A percentile compares a stretch with the other conserved stretches of the same genome.
These are phyloP conservation scores for Microcebus jonahi DNA, from an alignment of 2,113 vertebrate genomes.

Conservation along the genomic window DNA sequence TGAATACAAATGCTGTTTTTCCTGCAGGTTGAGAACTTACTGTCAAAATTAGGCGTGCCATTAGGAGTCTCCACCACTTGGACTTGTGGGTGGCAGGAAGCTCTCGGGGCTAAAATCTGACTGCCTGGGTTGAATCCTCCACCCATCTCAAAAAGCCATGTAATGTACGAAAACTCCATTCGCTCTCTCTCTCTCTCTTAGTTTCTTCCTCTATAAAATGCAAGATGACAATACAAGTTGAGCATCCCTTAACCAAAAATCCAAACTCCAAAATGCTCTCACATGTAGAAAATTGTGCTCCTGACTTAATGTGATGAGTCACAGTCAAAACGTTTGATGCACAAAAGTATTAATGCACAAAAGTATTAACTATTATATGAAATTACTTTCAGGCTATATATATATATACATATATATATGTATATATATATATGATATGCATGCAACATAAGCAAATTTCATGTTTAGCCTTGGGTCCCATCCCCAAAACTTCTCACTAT, in stretches of 20 bases:
- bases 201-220: neutral
- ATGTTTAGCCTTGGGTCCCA: neutral
- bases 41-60: neutral
- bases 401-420: too few relatives aligned
- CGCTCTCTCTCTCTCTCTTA: neutral
- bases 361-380: neutral
- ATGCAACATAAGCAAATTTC: neutral
- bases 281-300: neutral
- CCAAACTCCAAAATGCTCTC: neutral
- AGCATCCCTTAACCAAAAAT: neutral
- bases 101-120: rapidly evolving
- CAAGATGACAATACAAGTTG: neutral
- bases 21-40: neutral
- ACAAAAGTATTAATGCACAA: neutral
- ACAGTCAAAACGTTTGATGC: neutral
- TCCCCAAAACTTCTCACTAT: neutral
- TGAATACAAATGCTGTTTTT: neutral
- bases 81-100: neutral
- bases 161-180: neutral
- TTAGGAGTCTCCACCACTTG: too few relatives aligned
- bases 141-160: neutral
- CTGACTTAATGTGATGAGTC: neutral
- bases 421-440: too few relatives aligned
- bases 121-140: neutral
- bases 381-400: too few relatives aligned